Percentiles rank a stretch among this genome's conserved stretches.
Conservation (phyloP, 2,888 invertebrate genomes). For the Alitta virens region DNA sequence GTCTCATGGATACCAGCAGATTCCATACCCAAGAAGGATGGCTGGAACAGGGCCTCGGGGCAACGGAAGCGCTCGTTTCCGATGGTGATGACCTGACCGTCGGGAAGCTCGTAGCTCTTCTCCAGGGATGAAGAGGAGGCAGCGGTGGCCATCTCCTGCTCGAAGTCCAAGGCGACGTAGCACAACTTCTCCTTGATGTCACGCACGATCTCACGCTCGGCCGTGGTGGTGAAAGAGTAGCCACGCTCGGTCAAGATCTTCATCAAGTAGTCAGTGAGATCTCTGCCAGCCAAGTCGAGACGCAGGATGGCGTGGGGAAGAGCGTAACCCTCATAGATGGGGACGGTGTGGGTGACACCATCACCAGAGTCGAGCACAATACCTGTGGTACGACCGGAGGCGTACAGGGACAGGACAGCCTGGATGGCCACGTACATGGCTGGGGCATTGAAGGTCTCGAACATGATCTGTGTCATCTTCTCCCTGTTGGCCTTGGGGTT, state of each 20-base stretch:
- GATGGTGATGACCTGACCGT: no score
- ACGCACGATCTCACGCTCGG: conserved; percentile 59
- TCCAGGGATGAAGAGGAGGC: conserved; percentile 46
- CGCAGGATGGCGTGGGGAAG: no score
- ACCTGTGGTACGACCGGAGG: conserved; percentile 72
- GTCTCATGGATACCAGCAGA: conserved; percentile 52
- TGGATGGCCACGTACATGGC: conserved; percentile 44
- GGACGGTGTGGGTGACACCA: no score
- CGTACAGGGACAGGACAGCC: conserved; percentile 42
- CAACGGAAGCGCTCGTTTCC: conserved; percentile 53
- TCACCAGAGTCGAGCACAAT: conserved; percentile 42
- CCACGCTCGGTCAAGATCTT: conserved; percentile 68
- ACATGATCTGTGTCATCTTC: conserved; percentile 14
- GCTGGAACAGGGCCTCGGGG: conserved; percentile 54
- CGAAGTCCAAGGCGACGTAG: conserved; percentile 53
- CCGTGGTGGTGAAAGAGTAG: conserved; percentile 61
- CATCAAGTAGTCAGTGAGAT: conserved; percentile 95
- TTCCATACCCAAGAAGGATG: conserved; percentile 52
- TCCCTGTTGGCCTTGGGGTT: conserved; percentile 13
- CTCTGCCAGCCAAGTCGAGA: conserved; percentile 93
- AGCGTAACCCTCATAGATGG: no score
- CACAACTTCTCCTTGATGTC: no score
- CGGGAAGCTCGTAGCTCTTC: conserved; percentile 54
- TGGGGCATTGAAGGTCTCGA: conserved; percentile 30
- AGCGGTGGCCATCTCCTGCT: conserved; percentile 52